Percentiles rank a stretch among this genome's conserved stretches.
Evolutionary conservation across 2,888 invertebrate genomes (phyloP).

Genomic region (Chloroclysta siterata): DNA sequence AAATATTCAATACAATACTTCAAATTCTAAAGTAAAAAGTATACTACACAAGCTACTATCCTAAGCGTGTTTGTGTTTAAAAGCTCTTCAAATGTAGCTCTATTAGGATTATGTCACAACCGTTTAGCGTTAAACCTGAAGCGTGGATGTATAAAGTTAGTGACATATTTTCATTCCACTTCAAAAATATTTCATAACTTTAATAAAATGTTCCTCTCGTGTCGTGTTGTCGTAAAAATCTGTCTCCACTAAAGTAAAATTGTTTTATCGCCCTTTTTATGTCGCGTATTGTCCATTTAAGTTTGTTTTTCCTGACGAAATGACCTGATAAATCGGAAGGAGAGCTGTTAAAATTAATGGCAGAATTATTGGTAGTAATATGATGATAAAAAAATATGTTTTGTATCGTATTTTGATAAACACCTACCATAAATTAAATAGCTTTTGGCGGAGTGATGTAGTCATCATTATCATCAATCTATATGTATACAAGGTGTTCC

Average conservation of each 20-base stretch:
- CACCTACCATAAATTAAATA: background rate
- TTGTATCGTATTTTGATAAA: background rate
- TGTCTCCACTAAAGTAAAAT: slow-evolving; percentile 62
- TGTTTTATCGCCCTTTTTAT: slow-evolving; percentile 59
- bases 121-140: slow-evolving; percentile 38
- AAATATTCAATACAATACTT: too few species aligned
- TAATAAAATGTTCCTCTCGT: slow-evolving; percentile 41
- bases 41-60: too few species aligned
- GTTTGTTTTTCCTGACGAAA: slow-evolving; percentile 48
- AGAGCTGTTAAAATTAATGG: slow-evolving; percentile 36
- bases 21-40: slow-evolving; percentile 18
- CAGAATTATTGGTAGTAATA: slow-evolving; percentile 18
- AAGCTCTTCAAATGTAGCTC: slow-evolving; percentile 31
- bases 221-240: slow-evolving; percentile 58
- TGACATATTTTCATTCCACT: slow-evolving; percentile 42
- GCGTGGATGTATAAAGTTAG: slow-evolving; percentile 36
- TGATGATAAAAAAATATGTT: background rate
- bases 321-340: slow-evolving; percentile 42
- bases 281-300: slow-evolving; percentile 56
- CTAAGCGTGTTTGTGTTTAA: slow-evolving; percentile 2
- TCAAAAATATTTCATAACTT: slow-evolving; percentile 40
- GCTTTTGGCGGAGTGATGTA: background rate
- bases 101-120: slow-evolving; percentile 43
- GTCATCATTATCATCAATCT: too few species aligned
- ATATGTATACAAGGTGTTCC: too few species aligned